phyloP scores from a whole-genome alignment of 2,888 invertebrate genomes.

The Julus scandinavius region DNA sequence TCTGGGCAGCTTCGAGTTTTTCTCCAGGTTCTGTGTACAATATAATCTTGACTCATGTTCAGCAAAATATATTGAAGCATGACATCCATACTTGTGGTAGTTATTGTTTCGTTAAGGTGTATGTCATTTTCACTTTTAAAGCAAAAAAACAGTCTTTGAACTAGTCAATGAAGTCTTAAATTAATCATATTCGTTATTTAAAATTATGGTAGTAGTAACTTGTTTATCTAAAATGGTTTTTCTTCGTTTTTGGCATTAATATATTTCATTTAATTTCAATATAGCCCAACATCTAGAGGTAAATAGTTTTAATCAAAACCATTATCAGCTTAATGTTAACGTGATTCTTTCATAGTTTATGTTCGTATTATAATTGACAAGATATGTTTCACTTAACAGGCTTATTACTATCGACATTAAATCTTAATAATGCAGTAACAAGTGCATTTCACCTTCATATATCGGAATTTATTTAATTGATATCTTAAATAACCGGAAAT shows the following conservation, averaged over 20 bases:
- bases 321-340: background rate
- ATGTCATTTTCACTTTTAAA: too few species aligned
- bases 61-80: too few species aligned
- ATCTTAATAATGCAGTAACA: background rate
- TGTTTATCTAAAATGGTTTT: background rate
- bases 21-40: background rate
- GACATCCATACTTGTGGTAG: too few species aligned
- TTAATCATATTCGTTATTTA: background rate
- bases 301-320: background rate
- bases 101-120: too few species aligned
- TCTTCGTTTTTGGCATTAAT: background rate
- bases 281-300: constrained; percentile 15
- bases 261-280: background rate
- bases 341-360: background rate
- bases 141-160: too few species aligned
- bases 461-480: background rate
- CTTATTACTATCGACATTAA: background rate
- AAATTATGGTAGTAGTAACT: background rate
- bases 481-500: background rate
- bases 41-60: too few species aligned
- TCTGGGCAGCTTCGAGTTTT: background rate
- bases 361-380: background rate
- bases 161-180: too few species aligned
- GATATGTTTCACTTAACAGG: background rate
- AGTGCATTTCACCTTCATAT: background rate